Evolutionary conservation across 1,140 invertebrate genomes (phyloP), one percentile per base, ranked within the genome.

Genomic region (Charaxes varanes): DNA sequence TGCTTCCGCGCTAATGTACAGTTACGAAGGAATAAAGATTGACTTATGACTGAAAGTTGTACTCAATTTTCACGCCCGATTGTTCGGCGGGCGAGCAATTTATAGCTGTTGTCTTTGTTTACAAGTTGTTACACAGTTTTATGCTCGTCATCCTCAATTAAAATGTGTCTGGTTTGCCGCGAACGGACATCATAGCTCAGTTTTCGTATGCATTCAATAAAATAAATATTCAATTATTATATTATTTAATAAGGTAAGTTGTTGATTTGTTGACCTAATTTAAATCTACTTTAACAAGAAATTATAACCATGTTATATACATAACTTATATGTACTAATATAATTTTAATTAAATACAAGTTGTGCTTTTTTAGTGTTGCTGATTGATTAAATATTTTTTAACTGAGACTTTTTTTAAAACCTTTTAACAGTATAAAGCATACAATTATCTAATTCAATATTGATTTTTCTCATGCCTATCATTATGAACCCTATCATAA

Each of bases 91-190:
- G 37, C 33, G 33, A 28, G 40, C 37, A 30, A 62, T 70, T 66
- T 54, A 65, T 50, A 53, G 66, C 37, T 55, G 53, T 55, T 41
- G 46, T 47, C 53, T 58, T 72, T 72, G 73, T 81, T 78, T 78
- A 72, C 62, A 72, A 66, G 41, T 72, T 65, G 67, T 73, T 74
- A 71, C 64, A 62, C 57, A 66, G 66, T 62, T 63, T 63, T 62
- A 62, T 53, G 55, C 54, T 53, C 42, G 53, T 63, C 62, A 63
- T 58, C 42, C 47, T 56, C 50, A 57, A 57, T 62, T 27, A 59
- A 44, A 48, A 31, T 19, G 41, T 41, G 24, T 48, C 31, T 40
- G 37, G 45, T 44, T 24, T 30, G 47, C 15, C 15, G 28, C 28
- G 28, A 16, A 11, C 28, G n/a, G 14, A 1, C 18, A 17, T 18